These are phyloP conservation scores for Butorides virescens DNA, from an alignment of 2,113 vertebrate genomes.

Conservation along the genomic window DNA sequence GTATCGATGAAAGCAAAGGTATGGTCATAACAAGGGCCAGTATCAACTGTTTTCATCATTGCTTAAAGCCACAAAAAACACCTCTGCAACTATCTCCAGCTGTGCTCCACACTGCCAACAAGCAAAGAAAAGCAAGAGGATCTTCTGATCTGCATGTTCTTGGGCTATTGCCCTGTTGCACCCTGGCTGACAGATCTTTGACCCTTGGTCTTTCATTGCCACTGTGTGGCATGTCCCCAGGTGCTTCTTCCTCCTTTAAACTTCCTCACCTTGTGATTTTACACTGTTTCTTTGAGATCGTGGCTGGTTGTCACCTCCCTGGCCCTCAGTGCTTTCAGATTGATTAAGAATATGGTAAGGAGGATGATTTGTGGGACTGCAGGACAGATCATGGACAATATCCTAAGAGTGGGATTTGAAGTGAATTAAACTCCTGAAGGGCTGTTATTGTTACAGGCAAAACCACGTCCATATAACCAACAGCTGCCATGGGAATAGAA, in stretches of 20 bases:
- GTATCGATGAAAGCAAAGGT: neutral
- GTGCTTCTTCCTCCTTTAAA: neutral
- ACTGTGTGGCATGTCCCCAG: constrained; percentile 36
- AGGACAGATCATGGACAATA: neutral
- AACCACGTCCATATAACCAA: neutral
- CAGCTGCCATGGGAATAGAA: neutral
- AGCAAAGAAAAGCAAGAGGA: neutral
- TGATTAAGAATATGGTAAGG: neutral
- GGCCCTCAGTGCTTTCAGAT: neutral
- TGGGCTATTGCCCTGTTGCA: neutral
- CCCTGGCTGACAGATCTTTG: neutral
- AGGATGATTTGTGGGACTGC: neutral
- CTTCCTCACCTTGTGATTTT: neutral
- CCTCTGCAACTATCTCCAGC: neutral
- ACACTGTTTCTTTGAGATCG: neutral
- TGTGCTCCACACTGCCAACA: neutral
- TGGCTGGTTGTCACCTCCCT: neutral
- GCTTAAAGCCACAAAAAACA: neutral
- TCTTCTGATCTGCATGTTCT: neutral
- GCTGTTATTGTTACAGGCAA: neutral
- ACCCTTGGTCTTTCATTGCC: constrained; percentile 1
- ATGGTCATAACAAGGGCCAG: neutral
- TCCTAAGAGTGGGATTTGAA: neutral
- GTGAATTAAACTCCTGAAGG: constrained; percentile 16
- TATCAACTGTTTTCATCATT: neutral